Conservation (phyloP, 2,113 vertebrate species). For the Triplophysa tibetana region DNA sequence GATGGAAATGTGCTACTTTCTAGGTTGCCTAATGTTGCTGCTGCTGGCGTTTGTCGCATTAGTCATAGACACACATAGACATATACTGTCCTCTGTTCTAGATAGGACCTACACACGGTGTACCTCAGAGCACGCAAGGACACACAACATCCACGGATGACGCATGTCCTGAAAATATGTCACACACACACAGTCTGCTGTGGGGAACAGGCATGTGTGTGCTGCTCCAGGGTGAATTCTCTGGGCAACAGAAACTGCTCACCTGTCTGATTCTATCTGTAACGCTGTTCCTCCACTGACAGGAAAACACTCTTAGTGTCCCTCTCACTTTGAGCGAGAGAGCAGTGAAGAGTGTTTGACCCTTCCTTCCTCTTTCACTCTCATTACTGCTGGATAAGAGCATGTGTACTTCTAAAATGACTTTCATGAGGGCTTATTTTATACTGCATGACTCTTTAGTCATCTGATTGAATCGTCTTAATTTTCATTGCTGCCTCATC, state of each 20-base stretch:
- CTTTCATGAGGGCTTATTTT: background rate
- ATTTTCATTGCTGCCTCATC: background rate
- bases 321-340: conserved; percentile 21
- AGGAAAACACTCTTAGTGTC: conserved; percentile 52
- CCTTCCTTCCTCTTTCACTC: conserved; percentile 1
- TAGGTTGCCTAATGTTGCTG: background rate
- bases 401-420: background rate
- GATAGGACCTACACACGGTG: background rate
- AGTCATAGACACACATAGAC: conserved; percentile 1
- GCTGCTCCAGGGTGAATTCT: conserved; percentile 36
- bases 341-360: background rate
- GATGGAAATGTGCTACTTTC: conserved; percentile 6
- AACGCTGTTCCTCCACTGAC: conserved; percentile 41
- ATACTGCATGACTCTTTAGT: background rate
- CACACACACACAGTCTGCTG: background rate
- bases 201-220: conserved; percentile 34
- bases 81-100: background rate
- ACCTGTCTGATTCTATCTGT: conserved; percentile 54
- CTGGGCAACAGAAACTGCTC: conserved; percentile 41
- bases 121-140: background rate
- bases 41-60: background rate
- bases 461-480: background rate
- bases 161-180: conserved; percentile 30
- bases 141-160: conserved; percentile 28
- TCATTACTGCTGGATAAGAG: conserved; percentile 18